phyloP scores from a whole-genome alignment of 2,888 invertebrate species.

The Dicranocentrus wangi region DNA sequence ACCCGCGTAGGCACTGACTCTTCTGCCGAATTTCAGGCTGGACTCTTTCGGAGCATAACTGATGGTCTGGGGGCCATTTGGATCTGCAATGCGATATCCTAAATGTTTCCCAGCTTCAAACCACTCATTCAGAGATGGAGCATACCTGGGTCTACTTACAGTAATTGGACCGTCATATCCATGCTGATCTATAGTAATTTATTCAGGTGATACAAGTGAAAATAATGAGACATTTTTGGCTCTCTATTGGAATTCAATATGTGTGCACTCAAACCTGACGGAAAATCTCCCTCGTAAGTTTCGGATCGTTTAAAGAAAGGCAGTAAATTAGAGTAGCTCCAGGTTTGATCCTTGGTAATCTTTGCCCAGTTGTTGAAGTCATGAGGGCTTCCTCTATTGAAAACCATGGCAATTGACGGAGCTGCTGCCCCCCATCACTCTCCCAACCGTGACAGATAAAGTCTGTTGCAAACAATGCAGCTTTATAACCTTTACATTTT shows the following conservation, averaged over 20 bases:
- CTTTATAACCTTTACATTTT: no score
- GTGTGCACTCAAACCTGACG: no score
- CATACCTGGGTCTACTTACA: slow-evolving; percentile 4
- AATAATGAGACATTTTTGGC: no score
- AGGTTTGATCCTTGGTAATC: slow-evolving; percentile 12
- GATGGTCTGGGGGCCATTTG: slow-evolving; percentile 57
- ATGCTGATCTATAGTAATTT: not conserved
- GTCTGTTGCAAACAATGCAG: no score
- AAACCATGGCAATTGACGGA: slow-evolving; percentile 48
- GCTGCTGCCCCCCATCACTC: slow-evolving; percentile 39
- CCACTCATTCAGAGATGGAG: slow-evolving; percentile 16
- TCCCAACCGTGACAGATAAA: no score
- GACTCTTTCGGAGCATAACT: slow-evolving; percentile 49
- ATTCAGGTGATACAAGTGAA: no score
- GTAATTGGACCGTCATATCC: slow-evolving; percentile 23
- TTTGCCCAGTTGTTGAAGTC: slow-evolving; percentile 48
- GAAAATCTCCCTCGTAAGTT: slow-evolving; percentile 41
- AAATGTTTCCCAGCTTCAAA: slow-evolving; percentile 44
- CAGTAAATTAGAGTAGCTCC: slow-evolving; percentile 45
- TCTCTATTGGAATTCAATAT: no score
- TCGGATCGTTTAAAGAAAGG: slow-evolving; percentile 44
- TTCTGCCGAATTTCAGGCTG: slow-evolving; percentile 34
- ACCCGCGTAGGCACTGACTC: slow-evolving; percentile 38
- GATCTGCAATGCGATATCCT: slow-evolving; percentile 43
- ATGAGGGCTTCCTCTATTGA: slow-evolving; percentile 27